A percentile compares a stretch with the other conserved stretches of the same genome.
These are phyloP conservation scores for Drosophila longiperda DNA, from an alignment of 2,888 invertebrate species.

Conservation along the genomic window DNA sequence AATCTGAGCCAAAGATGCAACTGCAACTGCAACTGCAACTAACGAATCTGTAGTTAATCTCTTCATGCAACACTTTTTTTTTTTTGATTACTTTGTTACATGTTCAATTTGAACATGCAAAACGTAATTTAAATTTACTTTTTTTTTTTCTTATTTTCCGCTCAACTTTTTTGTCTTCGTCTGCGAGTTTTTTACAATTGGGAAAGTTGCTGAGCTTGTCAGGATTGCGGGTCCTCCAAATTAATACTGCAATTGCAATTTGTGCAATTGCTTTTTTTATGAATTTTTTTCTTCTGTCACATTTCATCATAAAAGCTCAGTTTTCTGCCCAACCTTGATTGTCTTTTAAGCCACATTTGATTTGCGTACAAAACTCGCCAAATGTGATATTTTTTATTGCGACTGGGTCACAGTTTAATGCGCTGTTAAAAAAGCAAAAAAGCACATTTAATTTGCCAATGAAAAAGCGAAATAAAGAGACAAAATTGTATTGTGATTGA, in stretches of 20 bases:
- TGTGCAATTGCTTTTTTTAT: background rate
- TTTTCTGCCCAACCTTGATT: background rate
- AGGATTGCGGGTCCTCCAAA: background rate
- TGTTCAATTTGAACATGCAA: background rate
- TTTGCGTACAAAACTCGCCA: background rate
- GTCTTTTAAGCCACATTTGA: background rate
- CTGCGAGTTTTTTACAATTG: background rate
- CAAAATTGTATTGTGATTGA: conserved; percentile 26
- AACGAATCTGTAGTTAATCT: background rate
- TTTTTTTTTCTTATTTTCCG: background rate
- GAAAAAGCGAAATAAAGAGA: background rate
- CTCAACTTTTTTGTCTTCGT: background rate
- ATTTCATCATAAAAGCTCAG: background rate
- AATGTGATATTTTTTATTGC: background rate
- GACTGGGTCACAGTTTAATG: background rate
- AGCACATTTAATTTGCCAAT: background rate
- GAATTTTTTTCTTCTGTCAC: background rate
- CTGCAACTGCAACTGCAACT: background rate
- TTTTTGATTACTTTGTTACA: background rate
- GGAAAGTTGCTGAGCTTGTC: background rate
- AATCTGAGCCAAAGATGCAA: conserved; percentile 2
- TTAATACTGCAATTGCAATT: background rate
- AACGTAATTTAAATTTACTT: background rate
- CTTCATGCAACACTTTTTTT: background rate
- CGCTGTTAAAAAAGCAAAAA: background rate